phyloP scores from a whole-genome alignment of 2,113 vertebrate species.

The Peromyscus leucopus region DNA sequence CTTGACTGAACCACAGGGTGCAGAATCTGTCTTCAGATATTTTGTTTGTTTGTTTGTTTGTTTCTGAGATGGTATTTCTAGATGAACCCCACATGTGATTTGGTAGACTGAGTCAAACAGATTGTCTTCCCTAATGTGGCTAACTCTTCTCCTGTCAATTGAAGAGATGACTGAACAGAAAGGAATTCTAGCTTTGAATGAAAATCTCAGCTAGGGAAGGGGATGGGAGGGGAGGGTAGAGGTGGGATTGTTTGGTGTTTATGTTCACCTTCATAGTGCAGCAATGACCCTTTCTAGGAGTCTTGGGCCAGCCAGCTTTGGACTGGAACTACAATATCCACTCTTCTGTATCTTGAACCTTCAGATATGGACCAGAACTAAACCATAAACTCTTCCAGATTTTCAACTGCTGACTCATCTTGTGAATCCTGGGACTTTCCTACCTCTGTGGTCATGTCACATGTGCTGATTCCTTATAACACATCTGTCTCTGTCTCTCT shows the following conservation, averaged over 20 bases:
- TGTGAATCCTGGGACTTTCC: neutral
- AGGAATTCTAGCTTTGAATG: slow-evolving; percentile 26
- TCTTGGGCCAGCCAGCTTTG: neutral
- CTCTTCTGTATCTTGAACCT: neutral
- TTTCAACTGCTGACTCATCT: neutral
- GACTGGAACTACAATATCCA: neutral
- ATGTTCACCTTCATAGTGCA: neutral
- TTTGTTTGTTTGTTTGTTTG: neutral
- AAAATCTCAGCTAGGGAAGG: neutral
- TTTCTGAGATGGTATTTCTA: neutral
- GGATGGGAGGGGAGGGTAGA: no score
- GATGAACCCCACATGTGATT: neutral
- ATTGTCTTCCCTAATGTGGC: neutral
- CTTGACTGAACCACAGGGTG: neutral
- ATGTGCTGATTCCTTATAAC: neutral
- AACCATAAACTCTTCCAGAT: neutral
- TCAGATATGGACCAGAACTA: neutral
- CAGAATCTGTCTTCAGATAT: neutral
- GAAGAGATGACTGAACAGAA: neutral
- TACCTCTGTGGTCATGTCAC: neutral
- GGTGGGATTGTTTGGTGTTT: neutral
- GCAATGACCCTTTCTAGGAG: neutral
- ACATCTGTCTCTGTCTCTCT: neutral
- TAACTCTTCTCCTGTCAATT: neutral
- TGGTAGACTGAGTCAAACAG: neutral